Base-by-base conservation (phyloP, 2,888 invertebrate genomes). In the Linnaemya tessellans region DNA sequence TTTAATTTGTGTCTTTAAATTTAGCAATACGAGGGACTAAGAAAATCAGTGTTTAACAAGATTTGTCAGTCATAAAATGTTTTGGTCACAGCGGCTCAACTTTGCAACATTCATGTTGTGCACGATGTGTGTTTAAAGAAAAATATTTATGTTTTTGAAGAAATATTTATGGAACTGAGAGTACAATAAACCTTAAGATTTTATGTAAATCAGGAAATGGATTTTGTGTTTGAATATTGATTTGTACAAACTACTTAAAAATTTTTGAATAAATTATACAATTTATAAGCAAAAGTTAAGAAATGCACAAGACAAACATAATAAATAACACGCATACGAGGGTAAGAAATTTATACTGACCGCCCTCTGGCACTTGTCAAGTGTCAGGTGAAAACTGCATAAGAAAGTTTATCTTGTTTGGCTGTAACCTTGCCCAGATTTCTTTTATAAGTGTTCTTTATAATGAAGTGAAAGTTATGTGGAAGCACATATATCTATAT, bases 171-270 rank as follows among this genome's bases (percentile, higher is more conserved):
- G 56, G 3, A 15, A 35, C 64, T 20, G 46, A 56, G 54, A 41
- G 35, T 41, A 38, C 20, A 70, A 85, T 79, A 85, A 85, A 85
- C 49, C 64, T 56, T 30, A 56, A 43, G 70, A 79, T 85, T 85
- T 85, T 85, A 85, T 82, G 70, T 71, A 79, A 85, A 82, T 85
- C 82, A 79, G 82, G 75, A 85, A 85, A 79, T 85, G 56, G 49
- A 13, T 38, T 58, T 49, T 62, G 3, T 71, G n/a, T 71, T n/a
- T 43, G 54, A 56, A 73, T 65, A 58, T 80, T 38, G 67, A 73
- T 58, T 49, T 65, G 25, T 49, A 35, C 43, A 75, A 35, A 30
- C 20, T 65, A 30, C 56, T 67, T 43, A 67, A 67, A 49, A 49
- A 49, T 20, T 1, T 65, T 22, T 46, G 5, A 22, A 54, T 71